phyloP scores from a whole-genome alignment of 2,113 vertebrate genomes.

The Larimichthys crocea region DNA sequence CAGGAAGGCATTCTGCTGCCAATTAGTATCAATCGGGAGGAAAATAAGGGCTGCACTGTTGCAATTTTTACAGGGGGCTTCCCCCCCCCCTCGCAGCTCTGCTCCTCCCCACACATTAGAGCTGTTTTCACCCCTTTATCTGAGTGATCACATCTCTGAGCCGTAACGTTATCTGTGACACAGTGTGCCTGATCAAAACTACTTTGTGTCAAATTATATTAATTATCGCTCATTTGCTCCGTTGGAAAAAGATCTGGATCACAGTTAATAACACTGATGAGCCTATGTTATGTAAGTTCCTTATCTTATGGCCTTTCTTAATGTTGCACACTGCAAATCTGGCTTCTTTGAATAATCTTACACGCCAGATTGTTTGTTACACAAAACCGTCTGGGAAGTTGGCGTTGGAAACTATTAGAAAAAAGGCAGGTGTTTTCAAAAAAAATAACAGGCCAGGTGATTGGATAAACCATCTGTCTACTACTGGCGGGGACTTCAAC shows the following conservation, averaged over 20 bases:
- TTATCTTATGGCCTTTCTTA: background rate
- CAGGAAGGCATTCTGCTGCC: constrained; percentile 77
- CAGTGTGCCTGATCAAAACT: constrained; percentile 39
- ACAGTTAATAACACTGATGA: background rate
- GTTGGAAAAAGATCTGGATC: constrained; percentile 32
- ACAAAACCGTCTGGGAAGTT: too few relatives aligned
- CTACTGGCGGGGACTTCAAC: too few relatives aligned
- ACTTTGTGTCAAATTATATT: constrained; percentile 55
- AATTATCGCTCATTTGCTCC: constrained; percentile 55
- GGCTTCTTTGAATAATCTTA: too few relatives aligned
- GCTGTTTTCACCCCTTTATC: constrained; percentile 40
- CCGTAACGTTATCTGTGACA: constrained; percentile 26
- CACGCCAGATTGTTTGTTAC: too few relatives aligned
- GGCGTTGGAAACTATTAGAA: too few relatives aligned
- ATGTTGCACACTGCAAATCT: background rate
- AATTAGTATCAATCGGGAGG: constrained; percentile 78
- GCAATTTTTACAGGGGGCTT: constrained; percentile 54
- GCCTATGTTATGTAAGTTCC: background rate
- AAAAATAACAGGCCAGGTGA: too few relatives aligned
- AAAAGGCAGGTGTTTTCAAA: too few relatives aligned
- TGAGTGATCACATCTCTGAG: constrained; percentile 56
- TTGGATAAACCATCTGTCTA: too few relatives aligned
- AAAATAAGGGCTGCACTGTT: constrained; percentile 70
- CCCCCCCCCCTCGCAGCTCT: background rate
- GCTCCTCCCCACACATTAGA: constrained; percentile 41